These are phyloP conservation scores for Choreutis nemorana DNA, from an alignment of 2,888 invertebrate genomes.

Conservation along the genomic window DNA sequence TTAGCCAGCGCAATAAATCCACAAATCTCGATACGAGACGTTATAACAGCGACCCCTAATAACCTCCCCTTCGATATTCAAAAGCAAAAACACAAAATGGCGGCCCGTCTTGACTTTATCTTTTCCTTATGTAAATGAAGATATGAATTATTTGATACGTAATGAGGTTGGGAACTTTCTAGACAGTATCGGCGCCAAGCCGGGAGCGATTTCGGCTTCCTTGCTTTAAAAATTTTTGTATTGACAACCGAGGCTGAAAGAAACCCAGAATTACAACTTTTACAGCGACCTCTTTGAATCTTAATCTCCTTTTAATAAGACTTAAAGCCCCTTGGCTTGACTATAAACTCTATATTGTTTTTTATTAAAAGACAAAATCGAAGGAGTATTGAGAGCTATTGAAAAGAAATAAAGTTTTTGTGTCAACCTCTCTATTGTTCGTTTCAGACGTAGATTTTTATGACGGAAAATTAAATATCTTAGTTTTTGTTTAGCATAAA, in stretches of 20 bases:
- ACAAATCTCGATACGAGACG: slow-evolving; percentile 36
- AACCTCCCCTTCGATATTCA: slow-evolving; percentile 45
- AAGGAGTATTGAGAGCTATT: too few species aligned
- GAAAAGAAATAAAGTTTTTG: too few species aligned
- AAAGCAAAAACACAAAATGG: slow-evolving; percentile 46
- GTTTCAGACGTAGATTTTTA: too few species aligned
- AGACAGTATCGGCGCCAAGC: slow-evolving; percentile 29
- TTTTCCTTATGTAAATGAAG: slow-evolving; percentile 61
- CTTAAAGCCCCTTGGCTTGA: too few species aligned
- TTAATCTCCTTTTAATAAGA: too few species aligned
- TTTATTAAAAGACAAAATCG: too few species aligned
- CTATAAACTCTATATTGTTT: too few species aligned
- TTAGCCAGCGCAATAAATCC: slow-evolving; percentile 48
- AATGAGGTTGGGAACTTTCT: slow-evolving; percentile 58
- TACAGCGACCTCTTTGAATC: too few species aligned
- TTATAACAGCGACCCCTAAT: slow-evolving; percentile 24
- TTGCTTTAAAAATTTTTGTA: slow-evolving; percentile 19
- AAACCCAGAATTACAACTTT: slow-evolving; percentile 7
- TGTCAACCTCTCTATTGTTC: too few species aligned
- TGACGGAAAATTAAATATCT: slow-evolving; percentile 6
- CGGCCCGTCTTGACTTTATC: slow-evolving; percentile 60
- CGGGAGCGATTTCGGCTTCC: slow-evolving; percentile 23
- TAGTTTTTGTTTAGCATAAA: slow-evolving; percentile 7
- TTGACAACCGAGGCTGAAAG: slow-evolving; percentile 3
- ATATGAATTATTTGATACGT: slow-evolving; percentile 39